Percentiles rank a stretch among this genome's conserved stretches.
Evolutionary conservation across 2,888 invertebrate genomes (phyloP).

Genomic region (Philhelius pedissequus): DNA sequence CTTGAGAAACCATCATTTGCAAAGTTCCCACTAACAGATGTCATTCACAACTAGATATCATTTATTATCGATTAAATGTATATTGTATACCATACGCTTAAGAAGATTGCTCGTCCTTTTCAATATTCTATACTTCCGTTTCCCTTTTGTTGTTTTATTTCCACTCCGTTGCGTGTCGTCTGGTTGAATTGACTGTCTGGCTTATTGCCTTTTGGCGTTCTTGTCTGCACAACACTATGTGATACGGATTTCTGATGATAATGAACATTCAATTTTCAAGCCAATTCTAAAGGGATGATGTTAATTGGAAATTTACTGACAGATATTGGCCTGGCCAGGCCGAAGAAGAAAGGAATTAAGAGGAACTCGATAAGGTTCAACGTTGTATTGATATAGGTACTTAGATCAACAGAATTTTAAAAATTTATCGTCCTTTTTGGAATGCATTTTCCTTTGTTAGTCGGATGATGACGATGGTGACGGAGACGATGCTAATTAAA

Average conservation of each 20-base stretch:
- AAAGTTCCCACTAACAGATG: too few relatives aligned
- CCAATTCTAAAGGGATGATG: slow-evolving; percentile 23
- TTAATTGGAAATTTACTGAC: slow-evolving; percentile 45
- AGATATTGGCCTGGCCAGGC: not conserved
- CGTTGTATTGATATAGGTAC: slow-evolving; percentile 31
- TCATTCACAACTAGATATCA: too few relatives aligned
- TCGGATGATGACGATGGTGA: not conserved
- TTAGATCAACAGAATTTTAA: not conserved
- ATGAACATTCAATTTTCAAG: slow-evolving; percentile 50
- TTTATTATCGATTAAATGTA: too few relatives aligned
- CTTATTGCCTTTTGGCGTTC: slow-evolving; percentile 6
- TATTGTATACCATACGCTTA: too few relatives aligned
- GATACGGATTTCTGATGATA: slow-evolving; percentile 25
- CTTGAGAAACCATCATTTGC: too few relatives aligned
- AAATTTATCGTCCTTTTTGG: not conserved
- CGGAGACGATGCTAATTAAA: slow-evolving; percentile 11
- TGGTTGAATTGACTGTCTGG: not conserved
- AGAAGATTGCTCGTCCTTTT: not conserved
- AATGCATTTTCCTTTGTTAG: not conserved
- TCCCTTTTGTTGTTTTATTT: slow-evolving; percentile 9
- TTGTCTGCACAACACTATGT: slow-evolving; percentile 4
- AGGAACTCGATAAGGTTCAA: not conserved
- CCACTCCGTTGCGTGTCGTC: not conserved
- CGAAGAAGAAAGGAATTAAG: not conserved
- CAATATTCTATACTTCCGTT: slow-evolving; percentile 15